These are phyloP conservation scores for Drosophila guanche DNA, from an alignment of 1,140 invertebrate species.

Conservation along the genomic window DNA sequence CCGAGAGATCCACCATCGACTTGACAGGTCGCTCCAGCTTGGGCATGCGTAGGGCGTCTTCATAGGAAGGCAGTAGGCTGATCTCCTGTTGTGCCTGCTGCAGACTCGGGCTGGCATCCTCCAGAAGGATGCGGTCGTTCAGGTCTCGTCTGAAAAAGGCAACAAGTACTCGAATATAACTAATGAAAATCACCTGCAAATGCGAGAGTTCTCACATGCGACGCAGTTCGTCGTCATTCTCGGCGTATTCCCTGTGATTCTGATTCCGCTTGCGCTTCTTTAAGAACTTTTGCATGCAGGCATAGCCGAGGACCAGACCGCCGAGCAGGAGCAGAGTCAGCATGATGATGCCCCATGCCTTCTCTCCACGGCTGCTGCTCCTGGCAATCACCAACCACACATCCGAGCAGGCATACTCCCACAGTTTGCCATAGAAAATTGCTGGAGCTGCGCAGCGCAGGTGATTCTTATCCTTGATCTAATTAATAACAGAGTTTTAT, in stretches of 20 bases:
- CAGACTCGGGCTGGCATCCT: constrained; percentile 85
- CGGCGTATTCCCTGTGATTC: constrained; percentile 56
- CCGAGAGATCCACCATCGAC: constrained; percentile 85
- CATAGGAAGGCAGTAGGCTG: constrained; percentile 88
- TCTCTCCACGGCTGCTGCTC: constrained; percentile 83
- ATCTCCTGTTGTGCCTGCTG: constrained; percentile 86
- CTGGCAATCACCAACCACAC: constrained; percentile 85
- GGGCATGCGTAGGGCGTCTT: constrained; percentile 89
- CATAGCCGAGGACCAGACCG: constrained; percentile 29
- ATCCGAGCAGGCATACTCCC: constrained; percentile 87
- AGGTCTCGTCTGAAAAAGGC: constrained; percentile 82
- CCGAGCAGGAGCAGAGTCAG: constrained; percentile 77
- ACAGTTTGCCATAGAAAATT: constrained; percentile 86
- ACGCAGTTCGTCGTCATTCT: constrained; percentile 84
- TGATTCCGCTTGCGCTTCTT: constrained; percentile 76
- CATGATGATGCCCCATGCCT: constrained; percentile 87
- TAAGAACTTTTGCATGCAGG: constrained; percentile 83
- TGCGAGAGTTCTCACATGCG: constrained; percentile 84
- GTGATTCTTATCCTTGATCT: constrained; percentile 68
- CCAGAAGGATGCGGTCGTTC: constrained; percentile 85
- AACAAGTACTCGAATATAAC: not conserved
- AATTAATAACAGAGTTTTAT: not conserved
- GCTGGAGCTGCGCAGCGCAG: constrained; percentile 87
- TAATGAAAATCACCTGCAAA: constrained; percentile 11
- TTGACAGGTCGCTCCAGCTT: constrained; percentile 86